phyloP scores from a whole-genome alignment of 2,888 invertebrate species.

The Rambutsinella grinnellia region DNA sequence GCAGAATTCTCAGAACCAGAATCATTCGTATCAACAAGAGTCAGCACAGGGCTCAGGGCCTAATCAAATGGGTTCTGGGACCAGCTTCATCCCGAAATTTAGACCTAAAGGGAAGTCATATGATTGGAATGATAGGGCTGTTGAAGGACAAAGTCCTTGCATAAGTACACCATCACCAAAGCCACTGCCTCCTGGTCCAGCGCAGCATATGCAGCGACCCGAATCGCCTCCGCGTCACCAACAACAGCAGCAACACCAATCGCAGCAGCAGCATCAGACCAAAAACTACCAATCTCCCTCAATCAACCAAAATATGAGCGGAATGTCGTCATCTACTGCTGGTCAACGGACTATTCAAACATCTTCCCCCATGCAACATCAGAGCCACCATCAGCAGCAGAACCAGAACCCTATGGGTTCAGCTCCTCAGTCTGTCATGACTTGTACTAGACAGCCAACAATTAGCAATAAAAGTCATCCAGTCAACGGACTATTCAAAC shows the following conservation, averaged over 20 bases:
- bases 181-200: conserved; percentile 45
- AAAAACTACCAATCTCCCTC: too few relatives aligned
- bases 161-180: conserved; percentile 48
- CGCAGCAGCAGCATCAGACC: conserved; percentile 17
- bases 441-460: background rate
- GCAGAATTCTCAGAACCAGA: conserved; percentile 1
- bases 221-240: conserved; percentile 18
- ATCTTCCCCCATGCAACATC: too few relatives aligned
- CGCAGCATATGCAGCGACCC: conserved; percentile 18
- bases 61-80: conserved; percentile 1
- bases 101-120: conserved; percentile 62
- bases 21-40: conserved; percentile 24
- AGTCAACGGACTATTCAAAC: too few relatives aligned
- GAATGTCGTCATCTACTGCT: too few relatives aligned
- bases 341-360: too few relatives aligned
- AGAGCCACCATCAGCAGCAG: too few relatives aligned
- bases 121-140: conserved; percentile 55
- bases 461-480: conserved; percentile 7
- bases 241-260: conserved; percentile 16
- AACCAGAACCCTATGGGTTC: background rate
- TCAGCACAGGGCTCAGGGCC: conserved; percentile 14
- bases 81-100: conserved; percentile 48
- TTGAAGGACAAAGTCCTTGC: conserved; percentile 50
- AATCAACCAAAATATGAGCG: too few relatives aligned
- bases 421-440: background rate